Conservation (phyloP, 2,113 vertebrate species). For the Steatornis caripensis region DNA sequence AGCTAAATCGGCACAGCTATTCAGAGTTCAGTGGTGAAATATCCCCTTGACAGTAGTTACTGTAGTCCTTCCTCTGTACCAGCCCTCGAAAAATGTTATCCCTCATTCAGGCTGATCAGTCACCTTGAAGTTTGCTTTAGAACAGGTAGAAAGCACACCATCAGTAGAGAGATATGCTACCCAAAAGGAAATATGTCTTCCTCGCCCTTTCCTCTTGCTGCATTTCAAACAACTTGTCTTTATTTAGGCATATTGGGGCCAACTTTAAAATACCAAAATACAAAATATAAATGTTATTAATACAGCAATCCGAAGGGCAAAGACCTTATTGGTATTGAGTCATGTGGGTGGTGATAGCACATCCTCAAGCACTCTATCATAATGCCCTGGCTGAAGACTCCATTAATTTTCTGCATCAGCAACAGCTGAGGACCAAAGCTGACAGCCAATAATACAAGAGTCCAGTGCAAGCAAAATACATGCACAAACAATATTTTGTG, state of each 20-base stretch:
- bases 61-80: neutral
- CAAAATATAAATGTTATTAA: neutral
- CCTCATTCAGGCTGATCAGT: neutral
- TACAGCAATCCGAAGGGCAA: neutral
- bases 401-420: neutral
- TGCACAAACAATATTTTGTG: neutral
- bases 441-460: neutral
- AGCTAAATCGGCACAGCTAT: neutral
- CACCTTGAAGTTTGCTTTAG: neutral
- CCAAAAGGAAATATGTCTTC: neutral
- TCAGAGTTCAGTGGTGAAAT: neutral
- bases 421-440: neutral
- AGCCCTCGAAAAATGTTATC: neutral
- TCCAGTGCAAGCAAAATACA: neutral
- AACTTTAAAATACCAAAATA: neutral
- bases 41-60: neutral
- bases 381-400: neutral
- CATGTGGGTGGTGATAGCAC: neutral
- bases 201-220: neutral
- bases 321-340: neutral
- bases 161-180: neutral
- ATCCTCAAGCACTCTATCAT: neutral
- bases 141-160: neutral
- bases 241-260: neutral
- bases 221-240: neutral